phyloP scores from a whole-genome alignment of 2,888 invertebrate genomes.

The Agapostemon virescens region DNA sequence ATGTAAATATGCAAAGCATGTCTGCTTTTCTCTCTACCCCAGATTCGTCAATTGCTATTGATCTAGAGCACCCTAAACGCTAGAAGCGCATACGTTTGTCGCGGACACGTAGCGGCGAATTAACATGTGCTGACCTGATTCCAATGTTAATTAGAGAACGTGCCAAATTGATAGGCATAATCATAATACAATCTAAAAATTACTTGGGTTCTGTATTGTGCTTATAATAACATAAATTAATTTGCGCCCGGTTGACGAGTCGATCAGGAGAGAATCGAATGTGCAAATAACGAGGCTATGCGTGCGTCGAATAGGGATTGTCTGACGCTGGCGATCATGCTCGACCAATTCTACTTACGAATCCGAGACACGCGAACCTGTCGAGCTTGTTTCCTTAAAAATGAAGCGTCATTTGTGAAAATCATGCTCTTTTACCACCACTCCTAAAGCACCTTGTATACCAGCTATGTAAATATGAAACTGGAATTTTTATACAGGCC shows the following conservation, averaged over 20 bases:
- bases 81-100: background rate
- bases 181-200: background rate
- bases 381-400: too few relatives aligned
- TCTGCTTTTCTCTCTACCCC: background rate
- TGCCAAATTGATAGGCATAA: background rate
- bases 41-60: background rate
- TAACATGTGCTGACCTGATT: constrained; percentile 5
- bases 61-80: background rate
- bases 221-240: too few relatives aligned
- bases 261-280: background rate
- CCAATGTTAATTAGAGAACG: background rate
- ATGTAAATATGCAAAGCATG: background rate
- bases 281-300: background rate
- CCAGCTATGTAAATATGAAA: too few relatives aligned
- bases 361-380: too few relatives aligned
- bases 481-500: too few relatives aligned
- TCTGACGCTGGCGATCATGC: too few relatives aligned
- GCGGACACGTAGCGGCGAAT: background rate
- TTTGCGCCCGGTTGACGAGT: too few relatives aligned
- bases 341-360: too few relatives aligned
- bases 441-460: too few relatives aligned
- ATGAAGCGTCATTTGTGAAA: too few relatives aligned
- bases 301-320: too few relatives aligned
- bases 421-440: too few relatives aligned
- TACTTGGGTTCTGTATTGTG: background rate